These are phyloP conservation scores for Boloria selene DNA, from an alignment of 2,888 invertebrate species.

Conservation along the genomic window DNA sequence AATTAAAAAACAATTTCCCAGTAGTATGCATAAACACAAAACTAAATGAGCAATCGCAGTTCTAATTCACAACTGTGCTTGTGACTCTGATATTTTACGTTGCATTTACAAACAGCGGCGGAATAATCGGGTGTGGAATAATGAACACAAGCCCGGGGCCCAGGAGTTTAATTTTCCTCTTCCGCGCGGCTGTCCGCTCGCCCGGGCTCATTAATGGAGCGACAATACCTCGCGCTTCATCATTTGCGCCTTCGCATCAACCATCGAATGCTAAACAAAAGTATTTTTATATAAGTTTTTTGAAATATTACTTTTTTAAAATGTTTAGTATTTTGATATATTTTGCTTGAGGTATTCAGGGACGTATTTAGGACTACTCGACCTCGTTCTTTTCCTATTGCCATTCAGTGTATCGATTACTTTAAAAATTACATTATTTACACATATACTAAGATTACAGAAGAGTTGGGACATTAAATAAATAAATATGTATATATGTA, in stretches of 20 bases:
- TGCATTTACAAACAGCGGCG: conserved; percentile 63
- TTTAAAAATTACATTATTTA: too few relatives aligned
- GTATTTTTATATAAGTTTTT: conserved; percentile 39
- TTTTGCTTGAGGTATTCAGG: too few relatives aligned
- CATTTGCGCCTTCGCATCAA: conserved; percentile 56
- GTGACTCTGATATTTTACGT: conserved; percentile 54
- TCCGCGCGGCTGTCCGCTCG: conserved; percentile 71
- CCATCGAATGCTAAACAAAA: conserved; percentile 56
- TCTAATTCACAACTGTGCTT: conserved; percentile 37
- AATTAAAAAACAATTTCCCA: background rate
- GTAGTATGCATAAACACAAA: conserved; percentile 2
- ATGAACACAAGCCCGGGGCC: conserved; percentile 75
- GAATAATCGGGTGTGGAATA: conserved; percentile 75
- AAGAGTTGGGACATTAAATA: too few relatives aligned
- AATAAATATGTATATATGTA: too few relatives aligned
- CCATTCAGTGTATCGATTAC: too few relatives aligned
- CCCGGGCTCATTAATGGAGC: conserved; percentile 72
- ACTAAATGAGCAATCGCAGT: conserved; percentile 35
- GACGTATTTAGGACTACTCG: too few relatives aligned
- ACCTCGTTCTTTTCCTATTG: too few relatives aligned
- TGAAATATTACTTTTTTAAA: too few relatives aligned
- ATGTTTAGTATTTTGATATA: too few relatives aligned
- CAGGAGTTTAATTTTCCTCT: conserved; percentile 82
- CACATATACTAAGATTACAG: too few relatives aligned
- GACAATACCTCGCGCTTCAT: conserved; percentile 77